Evolutionary conservation across 2,113 vertebrate genomes (phyloP), one percentile per base, ranked within the genome.

Genomic region (Camelus bactrianus): DNA sequence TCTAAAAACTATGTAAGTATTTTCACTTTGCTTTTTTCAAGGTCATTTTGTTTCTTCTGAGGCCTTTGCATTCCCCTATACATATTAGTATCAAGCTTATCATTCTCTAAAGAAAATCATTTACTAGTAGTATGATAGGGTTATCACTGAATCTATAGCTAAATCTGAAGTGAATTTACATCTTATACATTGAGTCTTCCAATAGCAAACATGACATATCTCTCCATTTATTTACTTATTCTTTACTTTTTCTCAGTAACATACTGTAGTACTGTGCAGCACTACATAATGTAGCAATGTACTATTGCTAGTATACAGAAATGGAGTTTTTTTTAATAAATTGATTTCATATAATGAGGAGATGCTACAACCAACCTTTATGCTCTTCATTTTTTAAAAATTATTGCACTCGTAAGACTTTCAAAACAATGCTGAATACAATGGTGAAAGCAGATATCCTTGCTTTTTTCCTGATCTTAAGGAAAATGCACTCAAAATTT

Each of bases 261-360:
- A 35, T 58, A 26, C 4, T 50, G 0, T n/a, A 52, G 10, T 52
- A 67, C 13, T n/a, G 9, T 62, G 22, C 6, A 94, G 22, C 69
- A 70, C 46, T 52, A 24, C 54, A 30, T 5, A 69, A 42, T 54
- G 16, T 77, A 90, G 30, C 60, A 54, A 24, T 88, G 42, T 64
- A 50, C 24, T 64, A 1, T 38, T 89, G 20, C 58, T 73, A 48
- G 48, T 75, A 52, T 24, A 72, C 22, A 52, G 38, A 93, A 89
- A 89, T 56, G 15, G 35, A 56, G 48, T 69, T 82, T 80, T 67
- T 94, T 92, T 50, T 79, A 58, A 72, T 48, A 72, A 92, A 84
- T 42, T 42, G 35, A 65, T 72, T 73, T 95, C 58, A n/a, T 65
- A 50, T 83, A 14, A 64, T 80, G 24, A 2, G 26, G 64, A 65